Evolutionary conservation across 2,797 vertebrate species (phyloP), one percentile per base, ranked within the genome.

Genomic region (Margarornis squamiger): DNA sequence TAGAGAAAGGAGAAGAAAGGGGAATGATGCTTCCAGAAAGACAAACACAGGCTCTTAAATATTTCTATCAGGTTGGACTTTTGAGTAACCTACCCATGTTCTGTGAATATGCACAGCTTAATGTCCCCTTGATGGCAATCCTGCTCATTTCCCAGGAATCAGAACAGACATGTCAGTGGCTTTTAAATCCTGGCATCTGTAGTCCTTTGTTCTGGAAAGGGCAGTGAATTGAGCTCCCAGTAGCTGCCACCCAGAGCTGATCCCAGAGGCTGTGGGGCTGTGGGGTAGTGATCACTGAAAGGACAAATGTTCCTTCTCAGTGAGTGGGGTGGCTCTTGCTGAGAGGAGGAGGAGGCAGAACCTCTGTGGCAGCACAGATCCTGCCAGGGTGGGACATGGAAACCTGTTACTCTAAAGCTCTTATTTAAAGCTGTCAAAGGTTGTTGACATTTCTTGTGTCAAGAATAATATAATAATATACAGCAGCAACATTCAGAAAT

Each of bases 31-130:
- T 80, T 7, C 23, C 2, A n/a, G 58, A 58, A 54, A n/a, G 12
- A 43, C 55, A 45, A 2, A 10, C 19, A 12, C 29, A 13, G 24
- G 57, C 34, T 58, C 34, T 58, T 38, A 8, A 16, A 38, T 38
- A 26, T n/a, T 67, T 10, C 32, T 57, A 3, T 46, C 62, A 38
- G 23, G 34, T 2, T 32, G 52, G 67, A 7, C 43, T 61, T 17
- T 30, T 8, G 21, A 20, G 34, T 24, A 3, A 16, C 19, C 12
- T 39, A 12, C n/a, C 12, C 0, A 0, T 8, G 34, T 34, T 58
- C 70, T 54, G 46, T 13, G 45, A 52, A 12, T 7, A 3, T 4
- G 43, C 49, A 10, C 0, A 2, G 11, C 48, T 59, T 2, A 45
- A 34, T 10, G 10, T 54, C 29, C 48, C 2, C 5, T 1, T 2